Base-by-base conservation (phyloP, 2,113 vertebrate genomes). In the Marcusenius ussheri region DNA sequence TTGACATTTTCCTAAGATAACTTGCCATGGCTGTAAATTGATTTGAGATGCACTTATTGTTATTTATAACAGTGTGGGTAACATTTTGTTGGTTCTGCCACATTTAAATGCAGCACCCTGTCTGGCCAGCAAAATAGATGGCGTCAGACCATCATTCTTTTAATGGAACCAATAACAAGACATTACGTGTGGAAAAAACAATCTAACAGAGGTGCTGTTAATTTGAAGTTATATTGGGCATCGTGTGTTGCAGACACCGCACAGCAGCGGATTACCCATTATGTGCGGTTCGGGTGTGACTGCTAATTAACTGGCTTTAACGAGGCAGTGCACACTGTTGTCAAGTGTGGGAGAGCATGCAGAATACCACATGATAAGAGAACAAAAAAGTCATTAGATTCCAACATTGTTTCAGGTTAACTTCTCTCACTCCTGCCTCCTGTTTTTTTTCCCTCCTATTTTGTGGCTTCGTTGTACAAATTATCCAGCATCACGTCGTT, bases 231-330 rank as follows among this genome's bases (percentile, higher is more conserved):
- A 87, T 66, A 39, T 87, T 86, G 31, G 83, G 83, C 84, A 1
- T 45, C 15, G n/a, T 87, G 58, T 56, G 62, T 70, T 62, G 86
- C 35, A 35, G 47, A 49, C 66, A 6, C 49, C 83, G 91, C 88
- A 90, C 85, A 56, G 90, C 91, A 91, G 90, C 88, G 89, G 74
- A 47, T 50, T 74, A 74, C 58, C 90, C 88, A 39, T 92, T 90
- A 91, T 13, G 10, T n/a, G 83, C 46, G 84, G 90, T 83, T 92
- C 90, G 86, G 90, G 90, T 83, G 90, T 83, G 91, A 91, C 88
- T 53, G 88, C 91, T 90, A 86, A 92, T 91, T 91, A 92, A 92
- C 85, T 88, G 87, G 45, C 88, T 91, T 88, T 92, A 93, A 94
- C 93, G 92, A 93, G 92, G 91, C 90, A 92, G 90, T 70, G 91